Percentiles rank a stretch among this genome's conserved stretches.
phyloP scores from a whole-genome alignment of 2,888 invertebrate species.

The Deroplatys truncata region DNA sequence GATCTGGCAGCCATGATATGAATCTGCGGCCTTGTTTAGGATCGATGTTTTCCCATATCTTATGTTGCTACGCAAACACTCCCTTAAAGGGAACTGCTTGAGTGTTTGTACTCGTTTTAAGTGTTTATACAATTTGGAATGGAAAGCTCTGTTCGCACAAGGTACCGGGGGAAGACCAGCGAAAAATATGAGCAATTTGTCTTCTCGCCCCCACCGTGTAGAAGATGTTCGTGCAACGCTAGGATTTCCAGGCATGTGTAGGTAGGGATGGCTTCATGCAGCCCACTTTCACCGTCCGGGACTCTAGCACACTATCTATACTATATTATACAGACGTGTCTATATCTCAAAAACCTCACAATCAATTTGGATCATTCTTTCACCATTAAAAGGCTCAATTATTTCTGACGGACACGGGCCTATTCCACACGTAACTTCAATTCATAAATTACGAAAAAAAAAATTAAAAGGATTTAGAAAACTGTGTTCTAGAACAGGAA shows the following conservation, averaged over 20 bases:
- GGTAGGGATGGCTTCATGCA: neutral
- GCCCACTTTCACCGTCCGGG: neutral
- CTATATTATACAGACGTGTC: no score
- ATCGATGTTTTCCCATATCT: neutral
- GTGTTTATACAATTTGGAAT: neutral
- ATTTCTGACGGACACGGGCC: no score
- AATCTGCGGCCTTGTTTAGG: neutral
- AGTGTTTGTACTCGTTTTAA: neutral
- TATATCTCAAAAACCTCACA: no score
- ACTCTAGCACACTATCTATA: no score
- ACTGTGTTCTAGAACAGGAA: no score
- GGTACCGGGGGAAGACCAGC: neutral
- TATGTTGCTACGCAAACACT: neutral
- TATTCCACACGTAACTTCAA: no score
- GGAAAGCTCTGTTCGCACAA: neutral
- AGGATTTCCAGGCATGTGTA: neutral
- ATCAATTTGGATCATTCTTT: no score
- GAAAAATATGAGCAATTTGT: constrained; percentile 9
- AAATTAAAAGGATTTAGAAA: no score
- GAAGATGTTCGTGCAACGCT: neutral
- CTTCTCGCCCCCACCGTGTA: neutral
- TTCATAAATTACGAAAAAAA: no score
- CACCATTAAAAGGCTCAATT: no score
- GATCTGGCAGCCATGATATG: no score
- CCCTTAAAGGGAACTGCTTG: neutral